These are phyloP conservation scores for Haliclystus octoradiatus DNA, from an alignment of 30 jellyfish, hydroid and myxozoan genomes.

Conservation along the genomic window DNA sequence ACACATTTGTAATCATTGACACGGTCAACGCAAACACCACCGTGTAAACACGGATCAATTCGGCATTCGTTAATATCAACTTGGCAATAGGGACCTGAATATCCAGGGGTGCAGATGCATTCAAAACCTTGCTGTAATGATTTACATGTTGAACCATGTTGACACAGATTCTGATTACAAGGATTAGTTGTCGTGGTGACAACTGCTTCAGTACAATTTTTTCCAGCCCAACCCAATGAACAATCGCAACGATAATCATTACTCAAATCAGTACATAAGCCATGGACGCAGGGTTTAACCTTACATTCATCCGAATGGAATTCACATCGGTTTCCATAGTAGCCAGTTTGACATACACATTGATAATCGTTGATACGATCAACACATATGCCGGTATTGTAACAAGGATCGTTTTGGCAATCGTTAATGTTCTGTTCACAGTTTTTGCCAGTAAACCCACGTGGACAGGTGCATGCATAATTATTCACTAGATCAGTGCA, in stretches of 20 bases:
- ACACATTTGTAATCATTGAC: constrained; percentile 61
- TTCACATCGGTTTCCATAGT: constrained; percentile 58
- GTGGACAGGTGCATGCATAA: constrained; percentile 68
- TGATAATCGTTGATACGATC: constrained; percentile 43
- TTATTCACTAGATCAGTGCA: constrained; percentile 70
- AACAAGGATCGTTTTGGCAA: constrained; percentile 75
- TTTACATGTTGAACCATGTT: constrained; percentile 54
- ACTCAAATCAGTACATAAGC: constrained; percentile 57
- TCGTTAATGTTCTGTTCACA: constrained; percentile 62
- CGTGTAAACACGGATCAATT: constrained; percentile 42
- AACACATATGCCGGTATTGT: constrained; percentile 64
- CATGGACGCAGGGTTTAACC: constrained; percentile 78
- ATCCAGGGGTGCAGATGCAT: constrained; percentile 67
- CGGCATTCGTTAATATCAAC: constrained; percentile 58
- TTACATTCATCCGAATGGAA: constrained; percentile 53
- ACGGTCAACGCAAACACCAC: constrained; percentile 71
- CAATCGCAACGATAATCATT: constrained; percentile 84
- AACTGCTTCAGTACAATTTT: constrained; percentile 36
- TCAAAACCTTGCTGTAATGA: constrained; percentile 18
- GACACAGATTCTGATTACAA: constrained; percentile 64
- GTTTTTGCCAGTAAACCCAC: constrained; percentile 71
- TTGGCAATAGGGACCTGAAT: constrained; percentile 74
- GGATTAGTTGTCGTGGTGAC: constrained; percentile 1
- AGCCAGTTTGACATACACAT: constrained; percentile 89
- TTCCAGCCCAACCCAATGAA: constrained; percentile 56